Percentiles rank a stretch among this genome's conserved stretches.
These are phyloP conservation scores for Ciconia stormi DNA, from an alignment of 2,113 vertebrate genomes.

Conservation along the genomic window DNA sequence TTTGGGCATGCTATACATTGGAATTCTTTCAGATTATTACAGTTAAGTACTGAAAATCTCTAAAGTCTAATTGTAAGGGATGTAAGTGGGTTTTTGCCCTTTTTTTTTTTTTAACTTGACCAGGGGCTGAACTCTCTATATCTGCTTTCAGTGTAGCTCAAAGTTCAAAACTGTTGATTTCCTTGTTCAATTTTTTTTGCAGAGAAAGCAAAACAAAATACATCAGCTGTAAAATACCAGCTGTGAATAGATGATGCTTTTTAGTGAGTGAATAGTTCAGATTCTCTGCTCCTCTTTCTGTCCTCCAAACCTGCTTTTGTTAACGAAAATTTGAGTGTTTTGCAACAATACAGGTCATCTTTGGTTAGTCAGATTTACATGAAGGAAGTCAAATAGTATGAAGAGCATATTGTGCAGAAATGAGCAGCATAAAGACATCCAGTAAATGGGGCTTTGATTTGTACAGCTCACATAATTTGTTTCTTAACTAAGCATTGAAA, in stretches of 20 bases:
- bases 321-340: neutral
- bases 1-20: neutral
- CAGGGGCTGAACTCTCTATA: neutral
- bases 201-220: neutral
- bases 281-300: neutral
- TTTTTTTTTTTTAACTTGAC: neutral
- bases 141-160: neutral
- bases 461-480: neutral
- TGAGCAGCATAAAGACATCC: neutral
- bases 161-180: neutral
- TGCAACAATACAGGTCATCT: neutral
- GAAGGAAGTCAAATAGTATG: neutral
- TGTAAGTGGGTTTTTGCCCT: neutral
- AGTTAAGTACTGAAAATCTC: neutral
- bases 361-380: neutral
- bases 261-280: neutral
- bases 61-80: neutral
- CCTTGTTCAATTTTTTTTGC: neutral
- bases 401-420: neutral
- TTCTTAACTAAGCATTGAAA: neutral
- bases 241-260: neutral
- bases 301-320: neutral
- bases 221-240: neutral
- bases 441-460: neutral
- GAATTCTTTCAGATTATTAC: neutral